These are phyloP conservation scores for Diploptera punctata DNA, from an alignment of 2,888 invertebrate genomes.

Conservation along the genomic window DNA sequence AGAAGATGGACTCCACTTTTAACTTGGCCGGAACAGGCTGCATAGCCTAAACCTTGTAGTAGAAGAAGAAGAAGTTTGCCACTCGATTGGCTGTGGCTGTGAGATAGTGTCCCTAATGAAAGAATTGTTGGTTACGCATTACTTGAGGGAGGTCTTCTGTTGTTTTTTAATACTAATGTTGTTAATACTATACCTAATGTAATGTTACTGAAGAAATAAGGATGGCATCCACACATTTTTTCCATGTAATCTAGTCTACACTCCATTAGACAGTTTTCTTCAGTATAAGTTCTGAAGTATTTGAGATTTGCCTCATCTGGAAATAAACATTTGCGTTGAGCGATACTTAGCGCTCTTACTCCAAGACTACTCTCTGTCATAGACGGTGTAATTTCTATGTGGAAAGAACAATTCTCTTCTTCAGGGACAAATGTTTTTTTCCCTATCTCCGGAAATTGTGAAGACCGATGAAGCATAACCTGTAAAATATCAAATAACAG, in stretches of 20 bases:
- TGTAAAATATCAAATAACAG: too few species aligned
- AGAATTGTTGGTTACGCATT: too few species aligned
- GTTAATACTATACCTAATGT: too few species aligned
- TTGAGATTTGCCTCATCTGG: conserved; percentile 45
- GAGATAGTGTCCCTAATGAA: too few species aligned
- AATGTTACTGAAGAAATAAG: conserved; percentile 49
- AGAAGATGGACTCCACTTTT: too few species aligned
- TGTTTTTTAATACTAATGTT: too few species aligned
- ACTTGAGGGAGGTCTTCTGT: too few species aligned
- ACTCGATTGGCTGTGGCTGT: too few species aligned
- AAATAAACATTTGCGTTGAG: conserved; percentile 46
- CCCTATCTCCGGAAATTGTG: neutral
- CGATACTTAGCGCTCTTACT: conserved; percentile 44
- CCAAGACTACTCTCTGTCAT: conserved; percentile 46
- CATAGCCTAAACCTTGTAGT: too few species aligned
- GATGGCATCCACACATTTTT: conserved; percentile 46
- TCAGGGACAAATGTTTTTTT: neutral
- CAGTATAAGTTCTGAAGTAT: conserved; percentile 45
- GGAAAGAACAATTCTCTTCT: neutral
- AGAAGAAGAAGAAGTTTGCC: too few species aligned
- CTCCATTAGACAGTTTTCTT: conserved; percentile 46
- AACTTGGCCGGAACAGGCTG: too few species aligned
- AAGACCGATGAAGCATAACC: neutral
- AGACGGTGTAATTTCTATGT: conserved; percentile 45
- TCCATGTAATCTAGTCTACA: conserved; percentile 46